Evolutionary conservation across 1,140 invertebrate species (phyloP).

Genomic region (Drosophila ogumai): DNA sequence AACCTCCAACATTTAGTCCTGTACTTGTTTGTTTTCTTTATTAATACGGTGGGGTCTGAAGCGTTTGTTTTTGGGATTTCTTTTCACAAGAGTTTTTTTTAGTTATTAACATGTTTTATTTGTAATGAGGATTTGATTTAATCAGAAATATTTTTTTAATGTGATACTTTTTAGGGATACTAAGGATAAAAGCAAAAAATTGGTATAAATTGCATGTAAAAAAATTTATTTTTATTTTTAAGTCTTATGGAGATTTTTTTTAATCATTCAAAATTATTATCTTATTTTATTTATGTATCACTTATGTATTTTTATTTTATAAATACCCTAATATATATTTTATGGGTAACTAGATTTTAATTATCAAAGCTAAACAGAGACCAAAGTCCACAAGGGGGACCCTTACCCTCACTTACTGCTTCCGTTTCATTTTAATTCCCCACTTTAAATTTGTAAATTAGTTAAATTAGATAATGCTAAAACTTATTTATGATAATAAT

Average conservation of each 20-base stretch:
- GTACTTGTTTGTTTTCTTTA: conserved; percentile 9
- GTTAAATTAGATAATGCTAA: too few species aligned
- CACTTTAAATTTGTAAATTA: neutral
- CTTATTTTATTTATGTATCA: too few species aligned
- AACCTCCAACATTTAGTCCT: conserved; percentile 15
- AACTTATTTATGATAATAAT: too few species aligned
- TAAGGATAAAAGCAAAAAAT: too few species aligned
- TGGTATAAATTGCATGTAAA: too few species aligned
- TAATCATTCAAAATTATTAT: too few species aligned
- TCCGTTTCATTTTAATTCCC: neutral
- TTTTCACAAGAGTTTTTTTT: neutral
- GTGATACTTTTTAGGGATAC: neutral
- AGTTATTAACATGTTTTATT: neutral
- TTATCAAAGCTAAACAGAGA: neutral
- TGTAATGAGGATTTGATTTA: neutral
- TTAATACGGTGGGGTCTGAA: conserved; percentile 7
- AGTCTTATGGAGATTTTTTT: too few species aligned
- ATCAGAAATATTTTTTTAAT: neutral
- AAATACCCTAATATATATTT: neutral
- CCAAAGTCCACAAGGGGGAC: too few species aligned
- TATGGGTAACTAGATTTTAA: neutral
- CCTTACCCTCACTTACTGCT: neutral
- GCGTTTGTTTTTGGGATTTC: neutral
- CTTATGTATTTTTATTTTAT: too few species aligned
- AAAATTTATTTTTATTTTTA: too few species aligned